These are phyloP conservation scores for Adineta ricciae DNA, from an alignment of 2,888 invertebrate species.

Conservation along the genomic window DNA sequence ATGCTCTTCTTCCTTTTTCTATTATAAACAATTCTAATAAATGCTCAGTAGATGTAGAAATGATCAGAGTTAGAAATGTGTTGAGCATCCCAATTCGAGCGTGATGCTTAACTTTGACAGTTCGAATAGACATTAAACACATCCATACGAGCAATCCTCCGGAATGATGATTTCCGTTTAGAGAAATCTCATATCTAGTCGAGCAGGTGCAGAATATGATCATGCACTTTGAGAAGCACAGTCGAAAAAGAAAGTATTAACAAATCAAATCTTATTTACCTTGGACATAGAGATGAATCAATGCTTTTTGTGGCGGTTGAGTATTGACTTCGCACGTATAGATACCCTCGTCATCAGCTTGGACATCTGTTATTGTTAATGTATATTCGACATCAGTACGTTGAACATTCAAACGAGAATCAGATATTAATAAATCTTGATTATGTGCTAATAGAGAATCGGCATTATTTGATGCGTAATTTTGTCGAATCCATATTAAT, in stretches of 20 bases:
- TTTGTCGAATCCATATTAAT: constrained; percentile 18
- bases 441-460: constrained; percentile 4
- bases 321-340: neutral
- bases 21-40: constrained; percentile 3
- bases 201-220: neutral
- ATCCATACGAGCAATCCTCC: neutral
- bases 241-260: neutral
- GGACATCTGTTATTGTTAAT: neutral
- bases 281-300: constrained; percentile 6
- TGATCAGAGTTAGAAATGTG: neutral
- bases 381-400: neutral
- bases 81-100: constrained; percentile 4
- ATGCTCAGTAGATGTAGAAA: neutral
- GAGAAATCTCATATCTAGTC: neutral
- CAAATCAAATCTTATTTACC: neutral
- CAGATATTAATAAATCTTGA: constrained; percentile 12
- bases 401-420: neutral
- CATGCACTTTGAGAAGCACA: neutral
- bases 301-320: constrained; percentile 15
- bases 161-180: neutral
- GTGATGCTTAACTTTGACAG: constrained; percentile 12
- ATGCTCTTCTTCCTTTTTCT: neutral
- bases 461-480: neutral
- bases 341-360: neutral
- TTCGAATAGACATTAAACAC: constrained; percentile 1